phyloP scores from a whole-genome alignment of 2,888 invertebrate species.

The Phaedon cochleariae region DNA sequence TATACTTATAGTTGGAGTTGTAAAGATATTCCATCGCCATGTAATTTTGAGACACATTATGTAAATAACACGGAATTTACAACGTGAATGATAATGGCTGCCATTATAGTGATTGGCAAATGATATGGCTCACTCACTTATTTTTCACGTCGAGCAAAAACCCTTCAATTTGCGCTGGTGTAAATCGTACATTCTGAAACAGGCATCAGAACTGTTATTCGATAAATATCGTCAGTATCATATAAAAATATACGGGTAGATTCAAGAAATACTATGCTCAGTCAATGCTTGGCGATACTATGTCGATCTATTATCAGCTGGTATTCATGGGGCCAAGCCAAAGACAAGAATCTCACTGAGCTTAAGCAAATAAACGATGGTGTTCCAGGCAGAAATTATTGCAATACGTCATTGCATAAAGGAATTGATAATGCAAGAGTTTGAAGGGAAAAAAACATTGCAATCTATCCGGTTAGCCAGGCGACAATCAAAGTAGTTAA shows the following conservation, averaged over 20 bases:
- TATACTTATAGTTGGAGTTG: constrained; percentile 19
- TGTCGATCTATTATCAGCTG: too few species aligned
- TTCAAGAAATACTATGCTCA: too few species aligned
- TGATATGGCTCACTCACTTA: constrained; percentile 33
- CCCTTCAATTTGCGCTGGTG: constrained; percentile 31
- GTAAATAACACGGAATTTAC: constrained; percentile 42
- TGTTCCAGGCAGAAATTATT: too few species aligned
- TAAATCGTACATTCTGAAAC: constrained; percentile 7
- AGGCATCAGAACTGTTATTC: background rate
- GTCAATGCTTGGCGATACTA: too few species aligned
- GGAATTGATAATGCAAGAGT: too few species aligned
- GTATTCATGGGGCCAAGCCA: too few species aligned
- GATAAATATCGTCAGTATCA: background rate
- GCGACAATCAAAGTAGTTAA: too few species aligned
- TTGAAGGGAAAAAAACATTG: too few species aligned
- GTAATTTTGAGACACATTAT: constrained; percentile 40
- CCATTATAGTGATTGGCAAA: constrained; percentile 40
- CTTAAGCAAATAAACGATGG: too few species aligned
- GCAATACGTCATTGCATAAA: too few species aligned
- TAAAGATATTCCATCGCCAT: constrained; percentile 24
- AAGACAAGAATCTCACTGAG: too few species aligned
- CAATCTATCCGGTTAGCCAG: too few species aligned
- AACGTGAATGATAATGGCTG: constrained; percentile 32
- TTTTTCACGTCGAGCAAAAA: constrained; percentile 25
- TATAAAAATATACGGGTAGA: background rate